phyloP scores from a whole-genome alignment of 2,888 invertebrate species.

The Uloborus plumipes region DNA sequence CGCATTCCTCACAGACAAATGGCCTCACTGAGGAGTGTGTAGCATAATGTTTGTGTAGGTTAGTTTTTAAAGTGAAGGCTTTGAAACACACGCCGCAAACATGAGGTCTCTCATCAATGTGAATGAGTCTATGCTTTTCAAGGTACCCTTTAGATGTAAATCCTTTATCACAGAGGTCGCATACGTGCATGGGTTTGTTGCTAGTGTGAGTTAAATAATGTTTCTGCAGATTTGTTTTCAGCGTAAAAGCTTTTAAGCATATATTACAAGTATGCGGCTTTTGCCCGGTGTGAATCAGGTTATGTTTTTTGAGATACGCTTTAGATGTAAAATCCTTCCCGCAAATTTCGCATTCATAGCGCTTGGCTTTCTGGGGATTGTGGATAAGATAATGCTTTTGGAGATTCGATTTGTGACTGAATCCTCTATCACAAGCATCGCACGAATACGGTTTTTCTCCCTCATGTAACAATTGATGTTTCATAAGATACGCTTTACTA shows the following conservation, averaged over 20 bases:
- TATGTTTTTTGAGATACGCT: slow-evolving; percentile 51
- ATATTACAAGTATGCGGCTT: slow-evolving; percentile 50
- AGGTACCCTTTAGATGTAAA: slow-evolving; percentile 51
- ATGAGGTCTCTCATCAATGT: slow-evolving; percentile 55
- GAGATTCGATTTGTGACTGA: slow-evolving; percentile 52
- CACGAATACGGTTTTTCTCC: slow-evolving; percentile 57
- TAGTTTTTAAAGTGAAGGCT: slow-evolving; percentile 56
- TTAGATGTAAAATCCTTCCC: slow-evolving; percentile 56
- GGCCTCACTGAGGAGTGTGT: slow-evolving; percentile 40
- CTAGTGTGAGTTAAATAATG: slow-evolving; percentile 46
- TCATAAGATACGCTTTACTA: slow-evolving; percentile 49
- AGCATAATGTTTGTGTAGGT: slow-evolving; percentile 48
- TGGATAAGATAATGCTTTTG: slow-evolving; percentile 54
- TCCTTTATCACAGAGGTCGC: slow-evolving; percentile 52
- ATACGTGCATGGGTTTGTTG: slow-evolving; percentile 27
- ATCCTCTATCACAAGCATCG: slow-evolving; percentile 56
- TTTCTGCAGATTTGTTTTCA: slow-evolving; percentile 57
- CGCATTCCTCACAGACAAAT: slow-evolving; percentile 34
- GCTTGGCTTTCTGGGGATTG: slow-evolving; percentile 47
- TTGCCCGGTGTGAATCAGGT: slow-evolving; percentile 47
- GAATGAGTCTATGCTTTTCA: slow-evolving; percentile 51
- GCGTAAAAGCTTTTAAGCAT: slow-evolving; percentile 47
- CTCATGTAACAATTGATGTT: slow-evolving; percentile 33
- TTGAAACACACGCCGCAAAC: slow-evolving; percentile 57
- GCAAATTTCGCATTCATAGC: slow-evolving; percentile 39